Percentiles rank a stretch among this genome's conserved stretches.
phyloP scores from a whole-genome alignment of 2,888 invertebrate genomes.

The Cordilura impudica region DNA sequence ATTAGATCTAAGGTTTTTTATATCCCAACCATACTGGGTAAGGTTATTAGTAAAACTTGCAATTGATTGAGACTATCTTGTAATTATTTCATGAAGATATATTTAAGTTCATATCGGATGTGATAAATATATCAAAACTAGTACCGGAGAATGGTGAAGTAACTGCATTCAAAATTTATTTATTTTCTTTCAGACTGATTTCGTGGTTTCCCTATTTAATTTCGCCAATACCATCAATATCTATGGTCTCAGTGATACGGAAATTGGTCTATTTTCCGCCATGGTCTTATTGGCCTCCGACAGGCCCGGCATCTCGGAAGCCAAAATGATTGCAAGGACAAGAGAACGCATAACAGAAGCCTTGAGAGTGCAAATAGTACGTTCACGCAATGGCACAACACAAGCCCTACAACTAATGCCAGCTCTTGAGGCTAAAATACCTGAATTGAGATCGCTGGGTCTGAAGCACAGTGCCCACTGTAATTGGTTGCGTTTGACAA shows the following conservation, averaged over 20 bases:
- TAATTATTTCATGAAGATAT: no score
- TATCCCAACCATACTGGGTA: no score
- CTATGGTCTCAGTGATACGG: slow-evolving; percentile 90
- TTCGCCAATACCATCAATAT: slow-evolving; percentile 87
- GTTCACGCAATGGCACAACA: slow-evolving; percentile 76
- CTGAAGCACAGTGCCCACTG: slow-evolving; percentile 89
- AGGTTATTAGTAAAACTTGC: no score
- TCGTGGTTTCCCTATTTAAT: slow-evolving; percentile 89
- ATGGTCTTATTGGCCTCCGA: slow-evolving; percentile 90
- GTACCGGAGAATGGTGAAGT: no score
- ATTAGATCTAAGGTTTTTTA: no score
- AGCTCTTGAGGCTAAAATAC: slow-evolving; percentile 81
- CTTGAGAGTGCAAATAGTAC: slow-evolving; percentile 86
- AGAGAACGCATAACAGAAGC: slow-evolving; percentile 92
- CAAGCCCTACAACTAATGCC: slow-evolving; percentile 78
- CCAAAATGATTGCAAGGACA: slow-evolving; percentile 87
- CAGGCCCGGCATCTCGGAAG: slow-evolving; percentile 88
- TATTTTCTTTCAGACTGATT: slow-evolving; percentile 84
- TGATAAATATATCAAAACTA: no score
- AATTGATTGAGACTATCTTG: no score
- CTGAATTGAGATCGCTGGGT: slow-evolving; percentile 89
- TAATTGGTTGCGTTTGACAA: slow-evolving; percentile 91
- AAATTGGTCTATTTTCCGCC: slow-evolving; percentile 92
- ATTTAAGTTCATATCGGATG: no score
- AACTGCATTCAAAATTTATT: neutral